Base-by-base conservation (phyloP, 2,113 vertebrate genomes). In the Hippocampus abdominalis region DNA sequence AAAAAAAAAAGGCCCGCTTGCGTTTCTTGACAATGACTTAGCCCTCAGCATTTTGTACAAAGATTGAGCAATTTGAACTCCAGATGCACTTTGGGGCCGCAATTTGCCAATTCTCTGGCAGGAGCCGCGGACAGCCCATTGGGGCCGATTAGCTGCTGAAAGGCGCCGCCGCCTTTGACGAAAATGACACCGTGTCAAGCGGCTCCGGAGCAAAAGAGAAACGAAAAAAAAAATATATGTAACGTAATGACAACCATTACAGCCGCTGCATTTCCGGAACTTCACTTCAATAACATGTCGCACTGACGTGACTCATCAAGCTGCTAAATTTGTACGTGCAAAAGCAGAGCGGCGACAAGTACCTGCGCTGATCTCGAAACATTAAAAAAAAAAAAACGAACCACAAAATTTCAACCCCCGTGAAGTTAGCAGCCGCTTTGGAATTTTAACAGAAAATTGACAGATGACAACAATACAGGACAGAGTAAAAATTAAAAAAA, bases 21-120 rank as follows among this genome's bases (percentile, higher is more conserved):
- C 27, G 15, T 60, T 60, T 60, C 20, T 60, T 32, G 5, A 32
- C 57, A 32, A 32, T 8, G 27, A 60, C 57, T 60, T 60, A 32
- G 57, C 27, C 27, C 57, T 32, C 27, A 6, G 25, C 27, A 60
- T 60, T 60, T 32, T 29, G 15, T 18, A 16, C 6, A 8, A 32
- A 60, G 32, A 60, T 15, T 60, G 57, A 60, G 57, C 57, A 60
- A 60, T 60, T 60, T 60, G 57, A 60, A 60, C 57, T 48, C 27
- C 27, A 8, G 27, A 32, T 18, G 57, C 27, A 60, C 56, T 32
- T 29, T 59, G 12, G 12, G 15, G 56, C 56, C 10, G 56, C 56
- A 29, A 59, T 59, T 59, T 59, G 56, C 57, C 57, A 29, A 60
- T 60, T 32, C 15, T 32, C 27, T 27, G 18, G 27, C 27, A 5